Percentiles rank a stretch among this genome's conserved stretches.
These are phyloP conservation scores for Drosophila trapezifrons DNA, from an alignment of 1,140 invertebrate species.

Conservation along the genomic window DNA sequence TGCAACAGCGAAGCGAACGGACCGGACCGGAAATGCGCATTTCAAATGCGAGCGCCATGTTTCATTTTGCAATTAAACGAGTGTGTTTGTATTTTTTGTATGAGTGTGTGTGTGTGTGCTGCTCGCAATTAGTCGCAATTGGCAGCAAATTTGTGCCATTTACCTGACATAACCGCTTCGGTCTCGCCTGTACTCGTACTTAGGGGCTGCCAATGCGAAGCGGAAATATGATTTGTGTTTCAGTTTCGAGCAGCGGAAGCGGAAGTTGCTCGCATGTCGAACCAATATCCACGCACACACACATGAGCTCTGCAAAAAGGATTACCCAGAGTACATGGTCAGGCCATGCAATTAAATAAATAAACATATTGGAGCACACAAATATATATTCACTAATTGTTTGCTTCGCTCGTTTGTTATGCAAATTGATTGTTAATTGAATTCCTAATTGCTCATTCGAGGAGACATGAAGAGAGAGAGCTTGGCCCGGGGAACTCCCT, in stretches of 20 bases:
- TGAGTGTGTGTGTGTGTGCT: not conserved
- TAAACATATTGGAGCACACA: slow-evolving; percentile 21
- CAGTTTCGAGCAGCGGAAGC: slow-evolving; percentile 53
- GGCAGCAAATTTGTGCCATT: slow-evolving; percentile 52
- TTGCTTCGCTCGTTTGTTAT: slow-evolving; percentile 41
- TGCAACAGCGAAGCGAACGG: slow-evolving; percentile 2
- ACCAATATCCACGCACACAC: slow-evolving; percentile 9
- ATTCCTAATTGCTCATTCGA: slow-evolving; percentile 22
- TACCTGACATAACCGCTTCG: slow-evolving; percentile 33
- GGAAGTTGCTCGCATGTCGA: slow-evolving; percentile 68
- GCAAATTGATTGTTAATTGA: slow-evolving; percentile 65
- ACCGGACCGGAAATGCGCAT: slow-evolving; percentile 60
- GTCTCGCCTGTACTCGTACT: slow-evolving; percentile 13
- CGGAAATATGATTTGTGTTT: slow-evolving; percentile 74
- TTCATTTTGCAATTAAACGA: slow-evolving; percentile 68
- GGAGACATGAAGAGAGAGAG: not conserved
- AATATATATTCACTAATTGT: slow-evolving; percentile 29
- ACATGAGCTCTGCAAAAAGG: slow-evolving; percentile 13
- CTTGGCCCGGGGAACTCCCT: not conserved
- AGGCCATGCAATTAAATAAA: slow-evolving; percentile 33
- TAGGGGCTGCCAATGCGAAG: slow-evolving; percentile 40
- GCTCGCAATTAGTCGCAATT: slow-evolving; percentile 43
- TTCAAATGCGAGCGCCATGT: slow-evolving; percentile 57
- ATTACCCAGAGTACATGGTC: slow-evolving; percentile 6
- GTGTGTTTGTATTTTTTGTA: slow-evolving; percentile 4